These are phyloP conservation scores for Drosophila busckii DNA, from an alignment of 1,140 invertebrate genomes.

Conservation along the genomic window DNA sequence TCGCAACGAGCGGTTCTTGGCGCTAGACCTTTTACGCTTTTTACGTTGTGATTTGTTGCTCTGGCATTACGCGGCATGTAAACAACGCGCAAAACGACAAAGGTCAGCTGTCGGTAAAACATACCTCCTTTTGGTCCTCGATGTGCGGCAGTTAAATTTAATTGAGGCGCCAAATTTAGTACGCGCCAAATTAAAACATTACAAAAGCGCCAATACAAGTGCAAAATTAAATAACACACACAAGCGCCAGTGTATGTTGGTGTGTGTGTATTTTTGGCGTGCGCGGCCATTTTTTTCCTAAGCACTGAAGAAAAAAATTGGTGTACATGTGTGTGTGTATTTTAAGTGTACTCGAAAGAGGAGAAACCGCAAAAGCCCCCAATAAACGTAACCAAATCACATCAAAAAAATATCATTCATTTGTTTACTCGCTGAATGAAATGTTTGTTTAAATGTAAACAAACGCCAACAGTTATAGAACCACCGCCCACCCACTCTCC, in stretches of 20 bases:
- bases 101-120: conserved; percentile 34
- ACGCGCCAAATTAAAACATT: conserved; percentile 43
- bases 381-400: conserved; percentile 22
- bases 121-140: not conserved
- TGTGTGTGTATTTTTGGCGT: conserved; percentile 69
- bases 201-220: conserved; percentile 49
- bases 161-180: conserved; percentile 34
- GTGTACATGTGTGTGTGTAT: conserved; percentile 20
- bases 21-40: conserved; percentile 29
- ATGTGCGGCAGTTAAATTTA: conserved; percentile 29
- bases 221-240: conserved; percentile 49
- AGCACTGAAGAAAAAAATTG: conserved; percentile 29
- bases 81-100: conserved; percentile 24
- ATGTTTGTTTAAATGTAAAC: conserved; percentile 13
- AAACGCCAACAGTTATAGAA: not conserved
- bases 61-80: conserved; percentile 28
- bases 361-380: conserved; percentile 34
- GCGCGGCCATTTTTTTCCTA: conserved; percentile 72
- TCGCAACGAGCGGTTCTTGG: conserved; percentile 34
- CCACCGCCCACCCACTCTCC: not conserved
- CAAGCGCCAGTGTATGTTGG: conserved; percentile 25
- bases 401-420: conserved; percentile 11
- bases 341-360: conserved; percentile 50
- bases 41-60: conserved; percentile 36
- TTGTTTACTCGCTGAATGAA: not conserved